Evolutionary conservation across 2,888 invertebrate species (phyloP).

Genomic region (Mycalesis mineus): DNA sequence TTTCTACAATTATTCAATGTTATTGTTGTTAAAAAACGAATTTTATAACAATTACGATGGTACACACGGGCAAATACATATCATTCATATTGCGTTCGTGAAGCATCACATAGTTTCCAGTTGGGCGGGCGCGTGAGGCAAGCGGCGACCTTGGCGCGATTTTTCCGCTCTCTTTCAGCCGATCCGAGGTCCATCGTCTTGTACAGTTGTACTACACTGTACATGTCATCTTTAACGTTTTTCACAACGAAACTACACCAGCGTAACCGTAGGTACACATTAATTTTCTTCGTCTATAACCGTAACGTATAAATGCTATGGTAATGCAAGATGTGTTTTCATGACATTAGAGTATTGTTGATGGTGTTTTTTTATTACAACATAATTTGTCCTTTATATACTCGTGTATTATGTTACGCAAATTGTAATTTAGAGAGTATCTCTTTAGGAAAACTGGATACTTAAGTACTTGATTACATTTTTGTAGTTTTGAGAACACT

Average conservation of each 20-base stretch:
- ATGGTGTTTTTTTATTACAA: too few species aligned
- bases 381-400: too few species aligned
- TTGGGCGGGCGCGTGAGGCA: slow-evolving; percentile 63
- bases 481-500: too few species aligned
- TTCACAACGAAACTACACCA: slow-evolving; percentile 23
- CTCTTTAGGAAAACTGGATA: too few species aligned
- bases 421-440: background rate
- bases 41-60: slow-evolving; percentile 8
- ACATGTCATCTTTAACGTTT: slow-evolving; percentile 33
- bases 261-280: background rate
- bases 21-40: background rate
- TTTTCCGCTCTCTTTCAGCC: slow-evolving; percentile 77
- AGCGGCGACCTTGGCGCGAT: slow-evolving; percentile 68
- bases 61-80: slow-evolving; percentile 3
- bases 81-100: slow-evolving; percentile 23
- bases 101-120: slow-evolving; percentile 45
- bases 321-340: background rate
- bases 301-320: background rate
- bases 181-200: slow-evolving; percentile 51
- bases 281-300: background rate
- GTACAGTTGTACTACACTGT: slow-evolving; percentile 10
- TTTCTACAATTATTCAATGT: background rate
- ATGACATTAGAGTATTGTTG: too few species aligned
- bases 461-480: too few species aligned
- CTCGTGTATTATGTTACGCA: background rate